A percentile compares a stretch with the other conserved stretches of the same genome.
Evolutionary conservation across 2,113 vertebrate species (phyloP).

Genomic region (Thinocorus orbignyianus): DNA sequence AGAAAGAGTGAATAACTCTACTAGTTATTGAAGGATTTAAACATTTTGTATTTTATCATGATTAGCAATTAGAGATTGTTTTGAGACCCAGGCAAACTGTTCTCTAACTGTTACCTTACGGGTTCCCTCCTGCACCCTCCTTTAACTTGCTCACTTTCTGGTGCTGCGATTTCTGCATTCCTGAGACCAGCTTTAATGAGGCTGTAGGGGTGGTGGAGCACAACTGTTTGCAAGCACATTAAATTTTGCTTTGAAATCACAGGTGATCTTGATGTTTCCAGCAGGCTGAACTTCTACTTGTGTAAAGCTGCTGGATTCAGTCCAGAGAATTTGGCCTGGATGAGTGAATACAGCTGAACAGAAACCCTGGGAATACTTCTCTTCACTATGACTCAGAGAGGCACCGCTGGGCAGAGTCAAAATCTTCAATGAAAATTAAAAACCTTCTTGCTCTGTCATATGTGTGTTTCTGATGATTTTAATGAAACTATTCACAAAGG

Average conservation of each 20-base stretch:
- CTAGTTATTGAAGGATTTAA: neutral
- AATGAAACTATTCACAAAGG: neutral
- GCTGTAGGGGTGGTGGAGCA: neutral
- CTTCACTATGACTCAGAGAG: neutral
- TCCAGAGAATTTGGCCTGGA: neutral
- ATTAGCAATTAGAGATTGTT: accelerated
- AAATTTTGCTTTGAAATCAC: constrained; percentile 8
- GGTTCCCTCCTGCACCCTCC: accelerated
- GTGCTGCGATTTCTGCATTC: neutral
- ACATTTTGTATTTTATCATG: neutral
- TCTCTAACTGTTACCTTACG: neutral
- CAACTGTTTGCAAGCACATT: neutral
- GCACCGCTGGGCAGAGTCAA: neutral
- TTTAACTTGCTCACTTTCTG: neutral
- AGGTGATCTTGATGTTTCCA: constrained; percentile 19
- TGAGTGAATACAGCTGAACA: neutral
- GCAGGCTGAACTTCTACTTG: neutral
- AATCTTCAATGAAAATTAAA: neutral
- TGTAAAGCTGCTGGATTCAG: neutral
- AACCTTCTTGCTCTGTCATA: neutral
- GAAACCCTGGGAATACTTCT: neutral
- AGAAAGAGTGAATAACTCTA: neutral
- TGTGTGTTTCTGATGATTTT: neutral
- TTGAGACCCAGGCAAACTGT: neutral
- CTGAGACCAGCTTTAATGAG: neutral